Evolutionary conservation across 2,113 vertebrate species (phyloP).

Genomic region (Zonotrichia leucophrys): DNA sequence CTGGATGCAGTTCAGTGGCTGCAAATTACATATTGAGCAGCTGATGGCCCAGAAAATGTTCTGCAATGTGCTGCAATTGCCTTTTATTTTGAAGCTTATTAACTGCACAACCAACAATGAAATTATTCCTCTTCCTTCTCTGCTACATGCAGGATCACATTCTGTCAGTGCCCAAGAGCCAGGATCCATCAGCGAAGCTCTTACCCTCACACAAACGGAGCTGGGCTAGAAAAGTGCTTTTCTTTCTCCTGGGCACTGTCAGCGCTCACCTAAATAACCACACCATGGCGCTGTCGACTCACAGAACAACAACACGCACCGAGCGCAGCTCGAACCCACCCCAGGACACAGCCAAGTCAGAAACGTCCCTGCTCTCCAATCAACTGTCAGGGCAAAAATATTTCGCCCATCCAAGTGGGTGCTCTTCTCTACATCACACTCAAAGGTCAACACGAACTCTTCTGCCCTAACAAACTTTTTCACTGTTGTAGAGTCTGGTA

Average conservation of each 20-base stretch:
- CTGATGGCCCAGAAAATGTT: no score
- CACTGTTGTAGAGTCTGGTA: no score
- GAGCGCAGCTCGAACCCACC: not conserved
- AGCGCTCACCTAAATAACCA: not conserved
- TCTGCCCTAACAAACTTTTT: no score
- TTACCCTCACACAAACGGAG: no score
- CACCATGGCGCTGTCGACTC: not conserved
- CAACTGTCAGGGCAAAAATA: not conserved
- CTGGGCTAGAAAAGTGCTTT: not conserved
- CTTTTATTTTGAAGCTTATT: not conserved
- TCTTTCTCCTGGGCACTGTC: not conserved
- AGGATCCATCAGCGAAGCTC: not conserved
- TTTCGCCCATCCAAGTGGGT: no score
- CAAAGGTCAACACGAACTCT: no score
- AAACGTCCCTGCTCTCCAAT: not conserved
- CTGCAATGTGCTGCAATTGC: no score
- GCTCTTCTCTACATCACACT: no score
- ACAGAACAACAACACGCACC: not conserved
- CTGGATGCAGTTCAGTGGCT: no score
- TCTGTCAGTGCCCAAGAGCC: not conserved
- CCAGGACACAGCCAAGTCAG: not conserved
- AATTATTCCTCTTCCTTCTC: not conserved
- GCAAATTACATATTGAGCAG: no score
- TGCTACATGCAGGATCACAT: not conserved
- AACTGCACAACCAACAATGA: not conserved